Percentiles rank a stretch among this genome's conserved stretches.
Conservation (phyloP, 2,797 vertebrate species). For the Picus viridis region DNA sequence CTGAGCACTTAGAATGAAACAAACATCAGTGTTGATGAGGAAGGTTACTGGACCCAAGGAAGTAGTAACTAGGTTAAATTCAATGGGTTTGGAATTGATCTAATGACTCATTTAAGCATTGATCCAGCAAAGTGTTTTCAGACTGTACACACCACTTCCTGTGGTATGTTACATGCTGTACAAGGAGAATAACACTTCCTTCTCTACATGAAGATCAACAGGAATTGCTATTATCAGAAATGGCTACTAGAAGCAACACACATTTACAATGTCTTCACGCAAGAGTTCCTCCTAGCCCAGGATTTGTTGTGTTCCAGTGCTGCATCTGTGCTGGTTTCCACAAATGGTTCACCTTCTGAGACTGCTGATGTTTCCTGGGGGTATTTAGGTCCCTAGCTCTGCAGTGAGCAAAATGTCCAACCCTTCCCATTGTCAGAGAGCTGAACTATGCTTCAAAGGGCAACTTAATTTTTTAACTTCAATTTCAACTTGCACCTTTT, state of each 20-base stretch:
- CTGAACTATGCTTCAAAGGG: background rate
- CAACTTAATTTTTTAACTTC: background rate
- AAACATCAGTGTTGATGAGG: background rate
- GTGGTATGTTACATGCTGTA: background rate
- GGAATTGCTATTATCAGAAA: background rate
- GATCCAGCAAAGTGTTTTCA: background rate
- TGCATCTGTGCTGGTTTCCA: background rate
- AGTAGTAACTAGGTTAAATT: background rate
- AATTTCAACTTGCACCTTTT: background rate
- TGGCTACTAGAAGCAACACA: background rate
- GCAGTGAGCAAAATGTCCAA: background rate
- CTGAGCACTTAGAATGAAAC: background rate
- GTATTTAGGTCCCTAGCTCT: background rate
- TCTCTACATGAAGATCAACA: background rate
- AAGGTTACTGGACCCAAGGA: background rate
- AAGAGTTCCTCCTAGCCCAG: background rate
- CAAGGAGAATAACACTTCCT: background rate
- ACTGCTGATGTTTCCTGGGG: background rate
- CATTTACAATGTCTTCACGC: fast-evolving
- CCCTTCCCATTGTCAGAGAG: background rate
- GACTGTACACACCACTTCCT: background rate
- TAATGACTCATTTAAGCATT: background rate
- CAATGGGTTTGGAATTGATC: background rate
- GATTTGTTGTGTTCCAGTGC: background rate
- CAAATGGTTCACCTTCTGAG: background rate